Conservation (phyloP, 35 echinoderm and acorn worm genomes). For the Apostichopus japonicus region DNA sequence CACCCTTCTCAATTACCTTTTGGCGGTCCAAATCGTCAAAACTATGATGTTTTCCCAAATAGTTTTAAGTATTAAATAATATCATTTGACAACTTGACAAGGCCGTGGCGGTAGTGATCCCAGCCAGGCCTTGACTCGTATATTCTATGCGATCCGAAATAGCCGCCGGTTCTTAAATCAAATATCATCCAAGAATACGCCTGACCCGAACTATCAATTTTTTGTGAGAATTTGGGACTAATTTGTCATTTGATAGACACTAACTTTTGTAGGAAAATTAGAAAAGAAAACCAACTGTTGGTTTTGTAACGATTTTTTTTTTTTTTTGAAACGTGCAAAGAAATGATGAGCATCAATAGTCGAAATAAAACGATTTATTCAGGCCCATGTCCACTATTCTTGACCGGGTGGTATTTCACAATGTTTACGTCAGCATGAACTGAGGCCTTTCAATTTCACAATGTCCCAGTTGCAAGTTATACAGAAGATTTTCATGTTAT, state of each 20-base stretch:
- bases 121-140: constrained; percentile 43
- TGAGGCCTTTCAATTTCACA: not conserved
- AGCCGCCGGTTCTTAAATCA: constrained; percentile 11
- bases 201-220: constrained; percentile 51
- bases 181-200: constrained; percentile 37
- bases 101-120: constrained; percentile 23
- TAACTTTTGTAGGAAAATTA: constrained; percentile 34
- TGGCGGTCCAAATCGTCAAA: constrained; percentile 38
- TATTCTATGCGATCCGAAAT: constrained; percentile 15
- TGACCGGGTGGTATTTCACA: constrained; percentile 28
- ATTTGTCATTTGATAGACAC: constrained; percentile 51
- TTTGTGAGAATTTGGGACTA: constrained; percentile 46
- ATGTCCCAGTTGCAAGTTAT: not conserved
- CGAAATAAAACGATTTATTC: constrained; percentile 8
- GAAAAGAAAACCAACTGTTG: constrained; percentile 2
- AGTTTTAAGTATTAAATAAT: constrained; percentile 55
- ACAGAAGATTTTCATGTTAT: not conserved
- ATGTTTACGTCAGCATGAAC: not conserved
- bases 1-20: constrained; percentile 48
- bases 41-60: constrained; percentile 48
- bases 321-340: not conserved
- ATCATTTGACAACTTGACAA: constrained; percentile 49
- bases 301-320: constrained; percentile 33
- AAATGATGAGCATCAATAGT: not conserved
- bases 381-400: constrained; percentile 33